Conservation (phyloP, 2,113 vertebrate species). For the Gadus macrocephalus region DNA sequence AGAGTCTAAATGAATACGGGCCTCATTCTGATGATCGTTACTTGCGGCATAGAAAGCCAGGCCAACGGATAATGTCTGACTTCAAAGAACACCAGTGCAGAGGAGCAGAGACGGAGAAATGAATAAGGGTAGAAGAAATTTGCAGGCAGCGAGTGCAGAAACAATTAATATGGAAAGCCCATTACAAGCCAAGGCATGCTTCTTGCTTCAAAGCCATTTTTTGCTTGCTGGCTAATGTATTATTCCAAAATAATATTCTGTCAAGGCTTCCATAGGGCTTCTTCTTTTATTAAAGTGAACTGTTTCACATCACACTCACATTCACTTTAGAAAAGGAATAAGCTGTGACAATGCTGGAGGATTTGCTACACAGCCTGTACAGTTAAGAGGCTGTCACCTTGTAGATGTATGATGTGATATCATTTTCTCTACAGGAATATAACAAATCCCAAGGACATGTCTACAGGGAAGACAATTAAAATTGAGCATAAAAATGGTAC, state of each 20-base stretch:
- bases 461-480: background rate
- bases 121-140: background rate
- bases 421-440: background rate
- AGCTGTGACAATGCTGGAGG: background rate
- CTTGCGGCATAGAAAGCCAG: too few relatives aligned
- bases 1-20: too few relatives aligned
- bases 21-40: too few relatives aligned
- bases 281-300: background rate
- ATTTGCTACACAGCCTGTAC: background rate
- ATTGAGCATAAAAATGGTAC: background rate
- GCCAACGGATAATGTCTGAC: too few relatives aligned
- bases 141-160: background rate
- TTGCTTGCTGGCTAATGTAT: background rate
- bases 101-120: too few relatives aligned
- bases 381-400: background rate
- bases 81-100: too few relatives aligned
- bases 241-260: constrained; percentile 10
- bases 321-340: background rate
- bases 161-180: constrained; percentile 24
- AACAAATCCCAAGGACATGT: background rate
- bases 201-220: constrained; percentile 3
- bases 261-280: background rate
- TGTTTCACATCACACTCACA: background rate
- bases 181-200: constrained; percentile 2
- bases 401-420: background rate